Conservation (phyloP, 2,888 invertebrate genomes). For the Harpalus rufipes region DNA sequence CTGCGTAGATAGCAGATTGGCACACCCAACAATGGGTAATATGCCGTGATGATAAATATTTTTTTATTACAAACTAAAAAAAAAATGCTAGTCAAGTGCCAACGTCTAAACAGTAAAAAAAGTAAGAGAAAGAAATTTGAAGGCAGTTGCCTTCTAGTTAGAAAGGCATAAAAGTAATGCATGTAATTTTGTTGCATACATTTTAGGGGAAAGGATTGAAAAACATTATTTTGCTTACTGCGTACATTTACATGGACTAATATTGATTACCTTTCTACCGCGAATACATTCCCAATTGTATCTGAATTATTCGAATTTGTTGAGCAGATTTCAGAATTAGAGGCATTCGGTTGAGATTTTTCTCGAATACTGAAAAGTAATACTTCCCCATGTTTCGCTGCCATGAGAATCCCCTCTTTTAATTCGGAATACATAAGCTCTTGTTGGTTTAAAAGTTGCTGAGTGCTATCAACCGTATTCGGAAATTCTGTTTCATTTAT, state of each 20-base stretch:
- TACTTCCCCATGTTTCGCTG: slow-evolving; percentile 93
- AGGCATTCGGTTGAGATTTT: slow-evolving; percentile 74
- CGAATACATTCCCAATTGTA: slow-evolving; percentile 91
- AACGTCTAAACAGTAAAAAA: too few relatives aligned
- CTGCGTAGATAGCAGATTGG: too few relatives aligned
- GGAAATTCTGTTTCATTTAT: slow-evolving; percentile 96
- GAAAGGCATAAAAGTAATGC: too few relatives aligned
- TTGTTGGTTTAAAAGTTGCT: slow-evolving; percentile 91
- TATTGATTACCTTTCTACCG: slow-evolving; percentile 88
- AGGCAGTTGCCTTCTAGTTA: too few relatives aligned
- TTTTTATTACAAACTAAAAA: too few relatives aligned
- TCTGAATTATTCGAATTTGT: slow-evolving; percentile 79
- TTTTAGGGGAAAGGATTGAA: too few relatives aligned
- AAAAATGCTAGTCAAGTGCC: too few relatives aligned
- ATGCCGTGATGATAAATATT: too few relatives aligned
- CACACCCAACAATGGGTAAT: too few relatives aligned
- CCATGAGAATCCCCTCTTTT: slow-evolving; percentile 91
- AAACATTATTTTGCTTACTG: neutral
- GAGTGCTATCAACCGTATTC: slow-evolving; percentile 94
- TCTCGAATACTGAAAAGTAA: slow-evolving; percentile 87
- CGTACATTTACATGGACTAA: neutral
- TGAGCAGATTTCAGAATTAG: slow-evolving; percentile 79
- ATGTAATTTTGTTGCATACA: too few relatives aligned
- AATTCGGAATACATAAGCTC: slow-evolving; percentile 85
- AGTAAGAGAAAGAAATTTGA: too few relatives aligned